Evolutionary conservation across 1,140 invertebrate genomes (phyloP), one percentile per base, ranked within the genome.

Genomic region (Telenomus remus): DNA sequence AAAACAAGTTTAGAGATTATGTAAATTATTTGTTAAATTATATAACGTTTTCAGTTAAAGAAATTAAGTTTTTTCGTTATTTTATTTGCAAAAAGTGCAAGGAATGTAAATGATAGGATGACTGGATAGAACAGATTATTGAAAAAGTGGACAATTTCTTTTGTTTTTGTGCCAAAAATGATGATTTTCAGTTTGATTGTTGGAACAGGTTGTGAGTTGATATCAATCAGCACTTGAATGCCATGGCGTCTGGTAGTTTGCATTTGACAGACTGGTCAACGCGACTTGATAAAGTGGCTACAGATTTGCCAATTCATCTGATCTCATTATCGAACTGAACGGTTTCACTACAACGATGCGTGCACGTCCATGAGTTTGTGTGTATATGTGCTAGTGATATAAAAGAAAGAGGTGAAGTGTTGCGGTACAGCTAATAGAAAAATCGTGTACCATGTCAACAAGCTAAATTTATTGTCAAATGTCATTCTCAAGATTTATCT

Each of bases 381-480:
- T 59, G 43, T 50, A 37, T 53, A 33, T 57, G 13, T 34, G 14
- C 33, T 13, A 49, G 51, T 55, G 57, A 50, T 6, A 34, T 39
- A 57, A 75, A 77, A 66, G 53, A 65, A 56, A 48, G 47, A 54
- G 34, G 44, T 69, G 9, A 63, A 76, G 69, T 69, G 55, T 65
- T 49, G 37, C 47, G 48, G 44, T 39, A 50, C 56, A 59, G 65
- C 65, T 84, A 85, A 85, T 85, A 83, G 82, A 85, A 84, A 84
- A 85, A 83, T 83, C 84, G 55, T 84, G 84, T 85, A 79, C 44
- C 69, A 72, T 78, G 82, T 85, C 82, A 76, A 59, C 72, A 43
- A 50, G 42, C 56, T 71, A 56, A 81, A 85, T 82, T 85, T 84
- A 85, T 85, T 76, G 76, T 75, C 66, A 80, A 79, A 76, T 79